phyloP scores from a whole-genome alignment of 2,888 invertebrate species.

The Tribolium freemani region DNA sequence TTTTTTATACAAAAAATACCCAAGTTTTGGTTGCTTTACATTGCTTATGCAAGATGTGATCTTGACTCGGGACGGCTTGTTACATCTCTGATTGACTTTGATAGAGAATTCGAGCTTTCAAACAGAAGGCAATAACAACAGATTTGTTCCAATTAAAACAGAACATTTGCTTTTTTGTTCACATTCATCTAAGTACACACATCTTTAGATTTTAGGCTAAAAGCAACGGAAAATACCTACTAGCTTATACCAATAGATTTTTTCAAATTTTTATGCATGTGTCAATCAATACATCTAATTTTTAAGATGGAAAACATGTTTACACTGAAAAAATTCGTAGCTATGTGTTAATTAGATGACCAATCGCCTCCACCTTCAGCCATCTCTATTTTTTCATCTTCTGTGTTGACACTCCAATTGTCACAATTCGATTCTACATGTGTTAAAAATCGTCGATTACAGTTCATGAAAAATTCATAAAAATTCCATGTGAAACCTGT shows the following conservation, averaged over 20 bases:
- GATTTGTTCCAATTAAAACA: not conserved
- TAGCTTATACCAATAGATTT: no score
- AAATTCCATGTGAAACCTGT: conserved; percentile 28
- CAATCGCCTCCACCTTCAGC: conserved; percentile 4
- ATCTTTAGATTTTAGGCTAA: no score
- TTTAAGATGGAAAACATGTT: no score
- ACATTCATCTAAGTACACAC: not conserved
- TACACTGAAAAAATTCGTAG: not conserved
- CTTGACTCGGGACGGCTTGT: not conserved
- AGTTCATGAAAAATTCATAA: conserved; percentile 39
- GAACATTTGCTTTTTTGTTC: not conserved
- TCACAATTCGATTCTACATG: not conserved
- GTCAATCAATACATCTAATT: no score
- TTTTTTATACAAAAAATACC: no score
- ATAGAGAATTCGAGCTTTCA: not conserved
- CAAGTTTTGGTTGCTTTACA: not conserved
- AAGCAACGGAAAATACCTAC: no score
- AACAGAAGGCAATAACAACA: not conserved
- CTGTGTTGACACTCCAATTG: conserved; percentile 26
- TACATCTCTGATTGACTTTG: not conserved
- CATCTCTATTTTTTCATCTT: not conserved
- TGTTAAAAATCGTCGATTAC: conserved; percentile 10
- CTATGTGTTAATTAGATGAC: conserved; percentile 28
- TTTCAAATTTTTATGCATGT: no score
- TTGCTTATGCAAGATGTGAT: not conserved